Base-by-base conservation (phyloP, 1,140 invertebrate species). In the Papilio glaucus region DNA sequence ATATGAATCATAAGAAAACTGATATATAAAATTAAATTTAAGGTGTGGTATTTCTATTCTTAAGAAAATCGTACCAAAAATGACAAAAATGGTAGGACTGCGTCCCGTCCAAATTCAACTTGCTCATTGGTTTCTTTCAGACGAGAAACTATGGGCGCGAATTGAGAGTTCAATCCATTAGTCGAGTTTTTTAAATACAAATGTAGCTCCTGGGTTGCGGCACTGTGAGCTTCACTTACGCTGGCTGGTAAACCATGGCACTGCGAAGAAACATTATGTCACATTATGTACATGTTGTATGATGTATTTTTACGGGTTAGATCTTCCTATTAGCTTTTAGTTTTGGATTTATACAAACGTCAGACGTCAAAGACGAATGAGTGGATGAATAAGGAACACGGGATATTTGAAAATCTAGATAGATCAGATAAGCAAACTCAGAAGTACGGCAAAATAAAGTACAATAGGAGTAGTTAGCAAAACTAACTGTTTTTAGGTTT, bases 101-200 rank as follows among this genome's bases (percentile, higher is more conserved):
- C 26, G 37, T 69, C 18, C 8, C 67, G 42, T 49, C 45, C 42
- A 4, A n/a, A 10, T 9, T 69, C 67, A 2, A 69, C 45, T 37
- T 53, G 24, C n/a, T 69, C 67, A 26, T 69, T 69, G n/a, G 67
- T 15, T 10, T 49, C 24, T 33, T 13, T 45, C 6, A 69, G n/a
- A 4, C 53, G 41, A 9, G 67, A 49, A n/a, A 69, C 29, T 13
- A 69, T 49, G 4, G 67, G 67, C 5, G 42, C 13, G 29, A 69
- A 39, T 4, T 69, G 24, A 1, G 24, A 13, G 18, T 39, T 18
- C 24, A 69, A n/a, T 69, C 42, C 67, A 39, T 69, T 42, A n/a
- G 67, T 69, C 6, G 67, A 69, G 29, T 69, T 69, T 49, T 69
- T 49, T 18, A 69, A 33, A 33, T 69, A 69, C 29, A 69, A 53